These are phyloP conservation scores for Ochropacha duplaris DNA, from an alignment of 2,888 invertebrate genomes.

Conservation along the genomic window DNA sequence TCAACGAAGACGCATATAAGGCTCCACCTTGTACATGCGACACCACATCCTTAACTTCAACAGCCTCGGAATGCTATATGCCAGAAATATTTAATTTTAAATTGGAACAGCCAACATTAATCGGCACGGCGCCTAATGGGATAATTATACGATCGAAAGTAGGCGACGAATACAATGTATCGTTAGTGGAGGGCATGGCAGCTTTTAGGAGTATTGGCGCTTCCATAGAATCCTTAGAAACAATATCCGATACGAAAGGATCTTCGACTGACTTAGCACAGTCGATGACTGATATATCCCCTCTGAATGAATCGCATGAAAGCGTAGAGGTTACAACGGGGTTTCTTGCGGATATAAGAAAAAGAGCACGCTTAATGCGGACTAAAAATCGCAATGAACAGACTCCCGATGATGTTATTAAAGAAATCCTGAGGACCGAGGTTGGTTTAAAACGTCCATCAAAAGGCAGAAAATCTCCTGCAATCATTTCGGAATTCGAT, in stretches of 20 bases:
- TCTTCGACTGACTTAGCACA: constrained; percentile 58
- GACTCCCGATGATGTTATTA: constrained; percentile 67
- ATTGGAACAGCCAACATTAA: constrained; percentile 50
- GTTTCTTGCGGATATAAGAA: constrained; percentile 72
- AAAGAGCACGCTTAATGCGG: constrained; percentile 65
- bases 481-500: constrained; percentile 64
- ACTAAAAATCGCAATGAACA: constrained; percentile 56
- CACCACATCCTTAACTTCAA: constrained; percentile 59
- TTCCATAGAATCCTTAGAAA: constrained; percentile 70
- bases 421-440: constrained; percentile 68
- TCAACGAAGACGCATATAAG: constrained; percentile 66
- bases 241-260: constrained; percentile 54
- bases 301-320: constrained; percentile 58
- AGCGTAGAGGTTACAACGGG: constrained; percentile 66
- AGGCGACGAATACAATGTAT: constrained; percentile 53
- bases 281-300: constrained; percentile 51
- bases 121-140: constrained; percentile 63
- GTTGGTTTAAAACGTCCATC: constrained; percentile 57
- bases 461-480: constrained; percentile 60
- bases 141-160: constrained; percentile 55
- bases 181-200: constrained; percentile 61
- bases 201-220: constrained; percentile 73
- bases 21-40: constrained; percentile 75
- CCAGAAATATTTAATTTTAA: constrained; percentile 63
- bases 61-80: constrained; percentile 58